Evolutionary conservation across 1,140 invertebrate genomes (phyloP).

Genomic region (Drosophila navojoa): DNA sequence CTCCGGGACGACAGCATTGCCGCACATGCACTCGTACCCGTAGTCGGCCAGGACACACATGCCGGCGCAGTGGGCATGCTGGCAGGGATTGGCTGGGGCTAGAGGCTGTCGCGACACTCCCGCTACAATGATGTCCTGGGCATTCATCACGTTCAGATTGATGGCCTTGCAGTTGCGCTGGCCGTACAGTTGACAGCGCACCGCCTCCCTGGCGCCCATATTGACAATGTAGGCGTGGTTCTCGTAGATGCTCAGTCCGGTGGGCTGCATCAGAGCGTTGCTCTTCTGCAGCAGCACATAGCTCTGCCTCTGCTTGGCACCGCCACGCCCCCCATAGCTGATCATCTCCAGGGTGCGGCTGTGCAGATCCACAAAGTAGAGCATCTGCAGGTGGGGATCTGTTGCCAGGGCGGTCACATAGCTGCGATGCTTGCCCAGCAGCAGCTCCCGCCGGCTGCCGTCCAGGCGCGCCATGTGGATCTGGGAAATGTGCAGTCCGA

Average conservation of each 20-base stretch:
- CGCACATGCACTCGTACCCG: slow-evolving; percentile 85
- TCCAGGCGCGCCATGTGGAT: slow-evolving; percentile 88
- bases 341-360: slow-evolving; percentile 86
- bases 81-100: slow-evolving; percentile 83
- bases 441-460: slow-evolving; percentile 85
- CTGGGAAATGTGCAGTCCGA: slow-evolving; percentile 82
- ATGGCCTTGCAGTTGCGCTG: slow-evolving; percentile 83
- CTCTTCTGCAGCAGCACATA: slow-evolving; percentile 84
- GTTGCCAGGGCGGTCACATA: slow-evolving; percentile 88
- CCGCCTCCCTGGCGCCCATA: slow-evolving; percentile 84
- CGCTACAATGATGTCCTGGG: slow-evolving; percentile 85
- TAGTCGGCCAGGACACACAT: slow-evolving; percentile 85
- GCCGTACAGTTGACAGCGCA: slow-evolving; percentile 85
- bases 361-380: slow-evolving; percentile 90
- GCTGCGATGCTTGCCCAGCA: slow-evolving; percentile 78
- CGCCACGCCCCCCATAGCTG: slow-evolving; percentile 85
- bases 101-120: slow-evolving; percentile 85
- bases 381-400: slow-evolving; percentile 87
- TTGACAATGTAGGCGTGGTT: slow-evolving; percentile 86
- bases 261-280: slow-evolving; percentile 83
- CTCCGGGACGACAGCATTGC: slow-evolving; percentile 76
- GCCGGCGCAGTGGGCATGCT: slow-evolving; percentile 84
- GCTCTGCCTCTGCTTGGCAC: slow-evolving; percentile 83
- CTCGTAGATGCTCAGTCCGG: slow-evolving; percentile 86
- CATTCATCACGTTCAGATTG: slow-evolving; percentile 82